Percentiles rank a stretch among this genome's conserved stretches.
phyloP scores from a whole-genome alignment of 2,888 invertebrate species.

The Drosophila hamatofila region DNA sequence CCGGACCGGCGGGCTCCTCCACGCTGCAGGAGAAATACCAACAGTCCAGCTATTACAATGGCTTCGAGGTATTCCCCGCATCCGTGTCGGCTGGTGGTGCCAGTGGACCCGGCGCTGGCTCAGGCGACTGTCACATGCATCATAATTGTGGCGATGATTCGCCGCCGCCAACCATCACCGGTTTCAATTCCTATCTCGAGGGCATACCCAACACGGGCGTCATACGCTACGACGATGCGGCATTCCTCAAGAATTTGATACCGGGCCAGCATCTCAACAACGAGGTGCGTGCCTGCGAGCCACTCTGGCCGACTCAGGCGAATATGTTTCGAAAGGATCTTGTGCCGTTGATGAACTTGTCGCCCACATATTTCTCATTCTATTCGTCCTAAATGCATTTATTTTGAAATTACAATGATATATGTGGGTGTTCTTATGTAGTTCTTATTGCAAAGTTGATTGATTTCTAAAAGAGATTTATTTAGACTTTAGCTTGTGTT shows the following conservation, averaged over 20 bases:
- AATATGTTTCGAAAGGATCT: conserved; percentile 21
- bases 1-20: conserved; percentile 41
- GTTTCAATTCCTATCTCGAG: conserved; percentile 84
- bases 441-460: not conserved
- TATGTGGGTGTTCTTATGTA: not conserved
- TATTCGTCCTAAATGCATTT: conserved; percentile 27
- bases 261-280: conserved; percentile 85
- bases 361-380: conserved; percentile 20
- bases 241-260: conserved; percentile 84
- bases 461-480: no score
- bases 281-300: conserved; percentile 76
- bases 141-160: conserved; percentile 85
- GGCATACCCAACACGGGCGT: conserved; percentile 84
- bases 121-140: conserved; percentile 81
- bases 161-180: conserved; percentile 84
- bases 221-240: conserved; percentile 84
- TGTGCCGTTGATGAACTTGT: conserved; percentile 5
- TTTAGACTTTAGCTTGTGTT: no score
- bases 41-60: conserved; percentile 84
- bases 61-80: conserved; percentile 82
- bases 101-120: conserved; percentile 27
- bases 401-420: not conserved
- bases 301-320: conserved; percentile 5
- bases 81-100: conserved; percentile 47
- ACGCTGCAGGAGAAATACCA: conserved; percentile 83